Base-by-base conservation (phyloP, 2,888 invertebrate genomes). In the Norana najaformis region DNA sequence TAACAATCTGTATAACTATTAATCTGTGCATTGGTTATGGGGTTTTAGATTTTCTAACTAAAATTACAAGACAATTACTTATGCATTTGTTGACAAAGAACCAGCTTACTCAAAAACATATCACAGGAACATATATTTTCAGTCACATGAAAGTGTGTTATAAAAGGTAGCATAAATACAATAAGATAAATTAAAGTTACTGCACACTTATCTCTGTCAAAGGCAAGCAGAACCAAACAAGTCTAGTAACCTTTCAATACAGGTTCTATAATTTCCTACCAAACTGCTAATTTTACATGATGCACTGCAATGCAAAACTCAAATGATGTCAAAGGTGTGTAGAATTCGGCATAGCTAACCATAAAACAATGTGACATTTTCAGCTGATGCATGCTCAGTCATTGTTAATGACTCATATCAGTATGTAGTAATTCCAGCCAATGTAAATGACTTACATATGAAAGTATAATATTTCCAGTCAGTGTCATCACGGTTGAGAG, bases 391-490 rank as follows among this genome's bases (percentile, higher is more conserved):
- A 69, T 3, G 30, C n/a, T 69, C 69, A 69, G 30, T 30, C 30
- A 69, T n/a, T 69, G 69, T n/a, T n/a, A 69, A 69, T 69, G 30
- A 69, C 69, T 69, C n/a, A 0, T 69, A 30, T 30, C 30, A n/a
- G 5, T 47, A n/a, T n/a, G n/a, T n/a, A n/a, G n/a, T n/a, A n/a
- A n/a, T n/a, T n/a, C n/a, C n/a, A n/a, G n/a, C n/a, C 47, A 47
- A 23, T 47, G 23, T 23, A 47, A 23, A 47, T 2, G 47, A 94
- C 94, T 93, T 92, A 95, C 95, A 92, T 35, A 95, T 94, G 91
- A 94, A 93, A 18, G 94, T 94, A 90, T 94, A 93, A 91, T 95
- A 95, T 90, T 94, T 95, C 95, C 95, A 95, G 90, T 94, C 93
- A 23, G 93, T 93, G 88, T 95, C 93, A 89, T 94, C 93, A 83